Evolutionary conservation across 2,888 invertebrate species (phyloP), one percentile per base, ranked within the genome.

Genomic region (Andrena praecox): DNA sequence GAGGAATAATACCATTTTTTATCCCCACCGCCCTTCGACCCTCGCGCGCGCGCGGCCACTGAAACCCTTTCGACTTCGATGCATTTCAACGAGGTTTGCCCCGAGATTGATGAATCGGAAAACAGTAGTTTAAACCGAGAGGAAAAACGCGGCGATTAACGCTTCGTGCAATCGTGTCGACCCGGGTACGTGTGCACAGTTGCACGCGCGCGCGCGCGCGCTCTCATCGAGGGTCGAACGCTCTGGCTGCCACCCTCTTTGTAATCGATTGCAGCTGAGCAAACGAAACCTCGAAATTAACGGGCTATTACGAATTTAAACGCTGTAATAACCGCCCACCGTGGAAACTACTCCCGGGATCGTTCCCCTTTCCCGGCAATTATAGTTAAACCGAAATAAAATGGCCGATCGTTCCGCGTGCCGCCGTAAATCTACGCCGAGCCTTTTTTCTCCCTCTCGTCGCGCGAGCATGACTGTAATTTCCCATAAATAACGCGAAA

Each of bases 231-330:
- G 81, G 69, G 68, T 73, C 69, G 77, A 75, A 59, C 73, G 50
- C 50, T 27, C 35, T 66, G 27, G 20, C 33, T 64, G 35, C 62
- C 66, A 35, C 62, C 33, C 69, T 76, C 66, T 74, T 71, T 71
- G 80, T 77, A 87, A 89, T 89, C 88, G 91, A 90, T 90, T 85
- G 87, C 93, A 92, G 93, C 92, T 93, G 93, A 90, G 90, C 90
- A 93, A 93, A 92, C 91, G 90, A 90, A 88, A 89, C 79, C 88
- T 88, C 87, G 83, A 90, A 92, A 92, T 92, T 91, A 92, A 92
- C 90, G 89, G 90, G 81, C 91, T 89, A 91, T 92, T 92, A 91
- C 88, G 87, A 89, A 93, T 93, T 92, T 90, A 90, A 91, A 89
- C 89, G 88, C 82, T 84, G 88, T 73, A 82, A 84, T 86, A 86